Conservation (phyloP, 2,888 invertebrate genomes). For the Oscheius onirici region DNA sequence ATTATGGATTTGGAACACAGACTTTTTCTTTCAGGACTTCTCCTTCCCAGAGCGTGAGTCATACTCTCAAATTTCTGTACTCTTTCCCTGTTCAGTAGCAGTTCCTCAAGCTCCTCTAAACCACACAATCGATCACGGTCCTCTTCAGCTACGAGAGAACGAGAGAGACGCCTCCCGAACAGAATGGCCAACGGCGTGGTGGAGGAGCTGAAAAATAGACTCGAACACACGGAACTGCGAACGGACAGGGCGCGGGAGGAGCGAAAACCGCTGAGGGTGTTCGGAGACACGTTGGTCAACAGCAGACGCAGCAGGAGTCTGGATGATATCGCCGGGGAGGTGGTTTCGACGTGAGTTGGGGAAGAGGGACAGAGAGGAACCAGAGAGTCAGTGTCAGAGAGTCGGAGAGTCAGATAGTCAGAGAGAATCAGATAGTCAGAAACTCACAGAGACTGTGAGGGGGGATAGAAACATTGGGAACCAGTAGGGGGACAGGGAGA, state of each 20-base stretch:
- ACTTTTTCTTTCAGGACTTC: conserved; percentile 71
- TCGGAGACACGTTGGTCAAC: conserved; percentile 57
- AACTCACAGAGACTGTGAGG: no score
- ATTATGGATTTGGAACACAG: conserved; percentile 83
- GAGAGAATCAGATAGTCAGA: no score
- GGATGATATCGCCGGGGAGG: conserved; percentile 48
- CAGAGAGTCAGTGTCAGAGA: neutral
- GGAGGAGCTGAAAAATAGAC: conserved; percentile 82
- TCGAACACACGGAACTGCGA: conserved; percentile 70
- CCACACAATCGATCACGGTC: conserved; percentile 14
- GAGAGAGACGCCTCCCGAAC: neutral
- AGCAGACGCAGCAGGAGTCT: conserved; percentile 48
- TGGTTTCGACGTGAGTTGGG: conserved; percentile 48
- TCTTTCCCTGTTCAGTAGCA: neutral
- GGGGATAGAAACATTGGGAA: no score
- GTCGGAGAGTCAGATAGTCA: neutral
- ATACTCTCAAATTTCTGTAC: neutral
- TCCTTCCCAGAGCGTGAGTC: conserved; percentile 41
- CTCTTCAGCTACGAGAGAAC: conserved; percentile 6
- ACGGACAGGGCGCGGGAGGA: conserved; percentile 41
- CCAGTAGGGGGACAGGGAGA: no score
- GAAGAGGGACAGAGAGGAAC: neutral
- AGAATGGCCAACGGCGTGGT: conserved; percentile 46
- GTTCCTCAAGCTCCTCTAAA: conserved; percentile 9
- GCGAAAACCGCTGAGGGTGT: conserved; percentile 48